These are phyloP conservation scores for Euplexia lucipara DNA, from an alignment of 2,888 invertebrate species.

Conservation along the genomic window DNA sequence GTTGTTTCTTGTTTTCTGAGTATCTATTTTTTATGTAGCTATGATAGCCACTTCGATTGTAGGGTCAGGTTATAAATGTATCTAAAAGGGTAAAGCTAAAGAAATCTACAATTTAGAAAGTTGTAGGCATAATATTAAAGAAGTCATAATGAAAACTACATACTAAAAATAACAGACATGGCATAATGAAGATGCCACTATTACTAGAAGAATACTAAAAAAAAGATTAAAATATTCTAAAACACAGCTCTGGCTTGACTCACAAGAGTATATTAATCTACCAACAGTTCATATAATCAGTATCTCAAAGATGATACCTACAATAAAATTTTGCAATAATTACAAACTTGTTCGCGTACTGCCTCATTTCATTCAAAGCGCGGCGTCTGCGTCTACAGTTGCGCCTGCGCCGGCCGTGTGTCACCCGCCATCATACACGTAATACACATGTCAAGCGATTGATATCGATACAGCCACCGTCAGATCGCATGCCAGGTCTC, in stretches of 20 bases:
- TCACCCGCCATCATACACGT: constrained; percentile 62
- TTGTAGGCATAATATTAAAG: background rate
- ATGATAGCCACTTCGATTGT: background rate
- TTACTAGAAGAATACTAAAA: too few species aligned
- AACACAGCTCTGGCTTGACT: too few species aligned
- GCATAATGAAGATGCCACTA: too few species aligned
- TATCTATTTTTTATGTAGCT: background rate
- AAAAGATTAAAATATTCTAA: too few species aligned
- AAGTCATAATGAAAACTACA: too few species aligned
- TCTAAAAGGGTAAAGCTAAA: too few species aligned
- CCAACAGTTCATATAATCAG: too few species aligned
- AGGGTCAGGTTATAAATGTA: background rate
- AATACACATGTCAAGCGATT: constrained; percentile 76
- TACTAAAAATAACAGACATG: too few species aligned
- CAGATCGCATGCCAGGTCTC: constrained; percentile 66
- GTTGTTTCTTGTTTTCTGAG: background rate
- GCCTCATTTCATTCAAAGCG: constrained; percentile 25
- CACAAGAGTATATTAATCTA: too few species aligned
- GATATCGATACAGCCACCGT: constrained; percentile 75
- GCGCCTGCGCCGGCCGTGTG: constrained; percentile 35
- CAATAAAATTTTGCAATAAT: too few species aligned
- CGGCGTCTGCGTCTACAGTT: constrained; percentile 23
- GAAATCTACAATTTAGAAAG: background rate
- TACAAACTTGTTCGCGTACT: too few species aligned
- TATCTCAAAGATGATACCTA: too few species aligned